Evolutionary conservation across 2,797 vertebrate species (phyloP).

Genomic region (Rhabdomys pumilio): DNA sequence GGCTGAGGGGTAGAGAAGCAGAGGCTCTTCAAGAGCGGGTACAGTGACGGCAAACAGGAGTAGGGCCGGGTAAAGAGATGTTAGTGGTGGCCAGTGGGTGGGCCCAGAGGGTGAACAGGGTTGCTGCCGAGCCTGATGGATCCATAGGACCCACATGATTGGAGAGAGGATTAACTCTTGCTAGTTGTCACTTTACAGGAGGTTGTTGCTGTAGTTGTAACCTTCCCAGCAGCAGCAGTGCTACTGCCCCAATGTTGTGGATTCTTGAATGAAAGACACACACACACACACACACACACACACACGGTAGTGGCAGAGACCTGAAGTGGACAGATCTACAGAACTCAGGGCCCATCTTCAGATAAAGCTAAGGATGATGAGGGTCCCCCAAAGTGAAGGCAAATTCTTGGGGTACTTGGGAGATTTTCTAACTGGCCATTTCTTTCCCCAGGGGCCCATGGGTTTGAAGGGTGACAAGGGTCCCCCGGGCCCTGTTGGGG

Average conservation of each 20-base stretch:
- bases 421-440: constrained; percentile 6
- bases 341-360: neutral
- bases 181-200: neutral
- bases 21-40: neutral
- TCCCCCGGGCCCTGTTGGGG: constrained; percentile 91
- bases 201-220: too few species aligned
- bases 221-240: too few species aligned
- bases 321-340: neutral
- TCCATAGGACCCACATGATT: too few species aligned
- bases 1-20: neutral
- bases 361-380: neutral
- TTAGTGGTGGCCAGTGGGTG: neutral
- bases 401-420: neutral
- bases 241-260: too few species aligned
- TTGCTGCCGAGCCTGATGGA: neutral
- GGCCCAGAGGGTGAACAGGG: too few species aligned
- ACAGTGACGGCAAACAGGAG: neutral
- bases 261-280: neutral
- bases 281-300: neutral
- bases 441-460: constrained; percentile 90
- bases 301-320: neutral
- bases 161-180: neutral
- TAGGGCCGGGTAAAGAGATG: neutral
- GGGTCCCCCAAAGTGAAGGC: neutral
- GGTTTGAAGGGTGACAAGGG: constrained; percentile 97